Evolutionary conservation across 1,140 invertebrate genomes (phyloP), one percentile per base, ranked within the genome.

Genomic region (Cryptotermes secundus): DNA sequence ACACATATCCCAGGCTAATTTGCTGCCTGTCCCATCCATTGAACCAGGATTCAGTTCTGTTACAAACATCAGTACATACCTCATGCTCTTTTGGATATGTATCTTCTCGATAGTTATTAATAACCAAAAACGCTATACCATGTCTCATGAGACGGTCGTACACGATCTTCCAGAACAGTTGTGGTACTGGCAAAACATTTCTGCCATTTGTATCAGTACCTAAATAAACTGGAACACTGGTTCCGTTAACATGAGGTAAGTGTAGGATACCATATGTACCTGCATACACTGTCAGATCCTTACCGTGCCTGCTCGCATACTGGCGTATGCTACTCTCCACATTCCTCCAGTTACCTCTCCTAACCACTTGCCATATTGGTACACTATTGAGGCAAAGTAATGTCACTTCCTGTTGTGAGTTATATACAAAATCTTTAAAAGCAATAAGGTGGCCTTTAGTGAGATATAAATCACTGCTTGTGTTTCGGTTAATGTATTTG

Each of bases 81-180:
- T 59, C 22, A 59, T 59, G 24, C 6, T 59, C 22, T 59, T 22
- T 26, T 31, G 9, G 59, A n/a, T 72, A 9, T 7, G 7, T 6
- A 31, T 16, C 59, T 4, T 10, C 31, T 0, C 31, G 26, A 72
- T 72, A 26, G 26, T 31, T 72, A 4, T 72, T 72, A n/a, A 72
- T 72, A 31, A 2, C 59, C 26, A 72, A 7, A 72, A 72, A 31
- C n/a, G 31, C 59, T n/a, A 72, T 72, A 0, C 59, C 53, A 7
- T 72, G 26, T 72, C n/a, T 72, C 59, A n/a, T 72, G n/a, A 72
- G 59, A 31, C 59, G 59, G 59, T 72, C 59, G 16, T 72, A 72
- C 6, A 72, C 59, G 10, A 72, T 9, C 14, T 72, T 72, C 59
- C 59, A 72, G 9, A 72, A 72, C 26, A 72, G 6, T 31, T 31